These are phyloP conservation scores for Plemyria rubiginata DNA, from an alignment of 2,888 invertebrate genomes.

Conservation along the genomic window DNA sequence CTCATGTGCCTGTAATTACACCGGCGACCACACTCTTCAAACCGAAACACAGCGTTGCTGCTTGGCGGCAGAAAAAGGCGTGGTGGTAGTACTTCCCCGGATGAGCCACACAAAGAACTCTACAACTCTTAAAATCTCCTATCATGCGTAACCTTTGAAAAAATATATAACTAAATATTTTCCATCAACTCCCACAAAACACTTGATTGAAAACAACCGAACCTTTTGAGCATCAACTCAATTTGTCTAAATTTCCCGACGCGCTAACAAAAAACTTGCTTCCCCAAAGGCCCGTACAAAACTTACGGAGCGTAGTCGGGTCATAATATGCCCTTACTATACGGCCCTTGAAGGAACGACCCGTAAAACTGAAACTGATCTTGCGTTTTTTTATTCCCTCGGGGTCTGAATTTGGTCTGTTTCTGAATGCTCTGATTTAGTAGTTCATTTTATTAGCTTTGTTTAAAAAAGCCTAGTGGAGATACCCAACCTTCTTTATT, in stretches of 20 bases:
- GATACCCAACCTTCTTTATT: too few species aligned
- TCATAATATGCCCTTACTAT: conserved; percentile 40
- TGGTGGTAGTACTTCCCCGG: too few species aligned
- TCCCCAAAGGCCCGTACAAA: conserved; percentile 40
- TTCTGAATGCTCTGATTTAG: conserved; percentile 17
- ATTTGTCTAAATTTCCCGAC: conserved; percentile 41
- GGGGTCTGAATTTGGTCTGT: conserved; percentile 19
- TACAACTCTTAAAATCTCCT: too few species aligned
- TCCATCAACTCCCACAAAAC: background rate
- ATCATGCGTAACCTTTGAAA: too few species aligned
- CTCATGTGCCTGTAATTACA: too few species aligned
- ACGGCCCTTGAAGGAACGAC: conserved; percentile 36
- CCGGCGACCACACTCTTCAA: too few species aligned
- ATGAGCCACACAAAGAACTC: too few species aligned
- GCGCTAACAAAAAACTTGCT: conserved; percentile 41
- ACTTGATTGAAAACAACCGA: conserved; percentile 20
- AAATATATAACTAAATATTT: too few species aligned
- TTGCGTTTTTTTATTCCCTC: conserved; percentile 45
- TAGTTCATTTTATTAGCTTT: conserved; percentile 21
- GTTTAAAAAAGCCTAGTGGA: background rate
- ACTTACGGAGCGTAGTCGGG: conserved; percentile 31
- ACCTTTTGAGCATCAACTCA: conserved; percentile 14
- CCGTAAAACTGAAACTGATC: conserved; percentile 40
- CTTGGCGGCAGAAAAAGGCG: too few species aligned
- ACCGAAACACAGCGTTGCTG: too few species aligned